phyloP scores from a whole-genome alignment of 2,888 invertebrate species.

The Nephrotoma appendiculata region DNA sequence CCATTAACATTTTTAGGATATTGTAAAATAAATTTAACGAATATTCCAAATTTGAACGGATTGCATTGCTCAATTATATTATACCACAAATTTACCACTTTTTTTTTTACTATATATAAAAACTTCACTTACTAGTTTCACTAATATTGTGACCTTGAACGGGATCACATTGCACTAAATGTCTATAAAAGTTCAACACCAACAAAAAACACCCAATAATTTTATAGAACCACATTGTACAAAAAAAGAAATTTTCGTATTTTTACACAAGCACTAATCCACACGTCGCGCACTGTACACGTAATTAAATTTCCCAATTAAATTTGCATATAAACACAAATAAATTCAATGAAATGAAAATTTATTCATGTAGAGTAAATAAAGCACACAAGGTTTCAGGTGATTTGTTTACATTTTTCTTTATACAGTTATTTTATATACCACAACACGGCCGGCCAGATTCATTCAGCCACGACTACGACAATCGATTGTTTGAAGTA shows the following conservation, averaged over 20 bases:
- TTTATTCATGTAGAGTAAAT: not conserved
- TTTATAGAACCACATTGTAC: not conserved
- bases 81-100: too few relatives aligned
- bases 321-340: not conserved
- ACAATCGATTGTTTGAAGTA: not conserved
- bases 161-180: not conserved
- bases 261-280: not conserved
- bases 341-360: not conserved
- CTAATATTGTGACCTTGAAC: not conserved
- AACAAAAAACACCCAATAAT: not conserved
- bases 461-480: not conserved
- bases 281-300: not conserved
- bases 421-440: not conserved
- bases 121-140: not conserved
- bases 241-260: not conserved
- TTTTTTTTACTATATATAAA: not conserved
- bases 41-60: too few relatives aligned
- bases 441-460: not conserved
- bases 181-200: not conserved
- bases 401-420: not conserved
- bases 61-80: too few relatives aligned
- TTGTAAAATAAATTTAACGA: too few relatives aligned
- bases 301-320: not conserved
- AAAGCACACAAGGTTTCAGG: not conserved
- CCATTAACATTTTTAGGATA: too few relatives aligned